phyloP scores from a whole-genome alignment of 2,888 invertebrate species.

The Leptinotarsa haldemani region DNA sequence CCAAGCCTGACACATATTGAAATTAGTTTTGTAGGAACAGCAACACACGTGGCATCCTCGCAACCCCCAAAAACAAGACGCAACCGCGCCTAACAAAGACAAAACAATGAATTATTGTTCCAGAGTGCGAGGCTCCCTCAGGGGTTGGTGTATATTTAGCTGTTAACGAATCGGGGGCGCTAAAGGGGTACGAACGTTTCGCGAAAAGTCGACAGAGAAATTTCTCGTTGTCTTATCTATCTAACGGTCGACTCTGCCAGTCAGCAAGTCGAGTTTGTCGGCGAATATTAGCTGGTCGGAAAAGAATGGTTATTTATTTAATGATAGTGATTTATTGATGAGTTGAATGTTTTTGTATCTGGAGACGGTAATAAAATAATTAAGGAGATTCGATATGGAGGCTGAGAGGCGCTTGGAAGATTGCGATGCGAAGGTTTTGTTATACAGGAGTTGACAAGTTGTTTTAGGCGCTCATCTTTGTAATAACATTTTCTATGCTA shows the following conservation, averaged over 20 bases:
- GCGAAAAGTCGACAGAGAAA: not conserved
- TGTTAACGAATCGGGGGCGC: conserved; percentile 22
- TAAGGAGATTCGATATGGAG: not conserved
- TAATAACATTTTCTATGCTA: too few relatives aligned
- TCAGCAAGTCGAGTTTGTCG: not conserved
- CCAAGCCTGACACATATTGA: too few relatives aligned
- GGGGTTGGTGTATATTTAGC: conserved; percentile 26
- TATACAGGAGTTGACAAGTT: not conserved
- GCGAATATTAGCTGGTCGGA: conserved; percentile 8
- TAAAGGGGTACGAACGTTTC: conserved; percentile 3
- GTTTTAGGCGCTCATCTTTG: too few relatives aligned
- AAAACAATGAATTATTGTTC: conserved; percentile 28
- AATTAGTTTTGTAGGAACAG: too few relatives aligned
- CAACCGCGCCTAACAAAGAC: conserved; percentile 28
- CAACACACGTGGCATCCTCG: conserved; percentile 17
- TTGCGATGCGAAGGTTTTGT: not conserved
- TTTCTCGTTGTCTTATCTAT: conserved; percentile 2
- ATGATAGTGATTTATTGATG: conserved; percentile 18
- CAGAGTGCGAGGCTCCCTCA: not conserved
- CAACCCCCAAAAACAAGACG: conserved; percentile 38
- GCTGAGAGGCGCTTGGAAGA: not conserved
- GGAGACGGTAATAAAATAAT: conserved; percentile 1
- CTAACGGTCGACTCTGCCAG: not conserved
- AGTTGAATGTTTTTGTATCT: conserved; percentile 2
- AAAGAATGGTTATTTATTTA: conserved; percentile 7